Evolutionary conservation across 2,797 vertebrate species (phyloP).

Genomic region (Paramormyrops hopkinsi): DNA sequence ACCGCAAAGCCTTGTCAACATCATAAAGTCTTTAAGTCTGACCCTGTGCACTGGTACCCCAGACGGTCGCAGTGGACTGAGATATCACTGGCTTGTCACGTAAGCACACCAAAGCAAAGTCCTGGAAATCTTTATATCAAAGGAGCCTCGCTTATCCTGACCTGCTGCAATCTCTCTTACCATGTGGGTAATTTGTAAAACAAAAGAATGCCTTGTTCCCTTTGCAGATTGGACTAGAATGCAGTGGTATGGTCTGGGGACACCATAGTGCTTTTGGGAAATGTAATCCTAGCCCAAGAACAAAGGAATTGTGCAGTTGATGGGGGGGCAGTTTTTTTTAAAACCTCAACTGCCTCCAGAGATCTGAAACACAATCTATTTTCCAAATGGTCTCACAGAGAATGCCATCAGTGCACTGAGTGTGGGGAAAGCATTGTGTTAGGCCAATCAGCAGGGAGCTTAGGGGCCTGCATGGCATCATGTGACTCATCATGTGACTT

Average conservation of each 20-base stretch:
- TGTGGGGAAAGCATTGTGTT: background rate
- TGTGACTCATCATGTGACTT: constrained; percentile 4
- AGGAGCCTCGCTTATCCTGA: constrained; percentile 15
- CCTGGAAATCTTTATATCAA: constrained; percentile 22
- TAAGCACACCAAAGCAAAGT: constrained; percentile 1
- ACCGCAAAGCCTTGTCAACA: background rate
- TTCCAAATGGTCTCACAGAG: constrained; percentile 9
- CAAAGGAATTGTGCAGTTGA: constrained; percentile 13
- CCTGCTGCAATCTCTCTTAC: constrained; percentile 15
- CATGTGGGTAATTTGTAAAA: constrained; percentile 27
- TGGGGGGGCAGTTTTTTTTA: constrained; percentile 10
- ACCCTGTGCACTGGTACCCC: background rate
- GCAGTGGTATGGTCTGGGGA: constrained; percentile 15
- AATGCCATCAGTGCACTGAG: background rate
- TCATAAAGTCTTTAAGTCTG: background rate
- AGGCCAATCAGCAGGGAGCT: background rate
- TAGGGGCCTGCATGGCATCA: background rate
- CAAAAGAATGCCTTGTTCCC: constrained; percentile 24
- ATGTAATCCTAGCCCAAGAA: constrained; percentile 24
- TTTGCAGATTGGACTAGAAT: background rate
- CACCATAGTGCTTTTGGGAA: constrained; percentile 19
- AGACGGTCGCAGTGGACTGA: background rate
- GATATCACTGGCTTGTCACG: background rate
- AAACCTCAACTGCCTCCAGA: constrained; percentile 16
- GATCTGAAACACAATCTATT: constrained; percentile 19